phyloP scores from a whole-genome alignment of 2,113 vertebrate genomes.

The Onychostruthus taczanowskii region DNA sequence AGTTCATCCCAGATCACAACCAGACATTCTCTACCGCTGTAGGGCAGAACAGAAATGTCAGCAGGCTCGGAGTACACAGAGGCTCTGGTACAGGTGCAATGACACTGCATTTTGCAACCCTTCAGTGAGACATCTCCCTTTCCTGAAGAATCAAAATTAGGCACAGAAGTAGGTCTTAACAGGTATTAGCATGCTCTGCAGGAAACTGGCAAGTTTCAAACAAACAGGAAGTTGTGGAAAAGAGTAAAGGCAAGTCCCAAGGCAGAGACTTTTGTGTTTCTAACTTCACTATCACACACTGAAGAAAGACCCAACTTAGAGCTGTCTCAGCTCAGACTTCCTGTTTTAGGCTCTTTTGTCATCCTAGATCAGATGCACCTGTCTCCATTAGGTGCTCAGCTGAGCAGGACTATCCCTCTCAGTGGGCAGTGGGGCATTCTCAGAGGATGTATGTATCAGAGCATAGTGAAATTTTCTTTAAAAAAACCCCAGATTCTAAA shows the following conservation, averaged over 20 bases:
- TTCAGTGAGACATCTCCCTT: not conserved
- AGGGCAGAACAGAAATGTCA: not conserved
- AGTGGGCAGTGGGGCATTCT: not conserved
- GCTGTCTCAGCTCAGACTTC: not conserved
- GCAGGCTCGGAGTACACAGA: not conserved
- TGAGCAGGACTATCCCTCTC: not conserved
- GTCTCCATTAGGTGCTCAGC: not conserved
- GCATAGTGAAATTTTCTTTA: not conserved
- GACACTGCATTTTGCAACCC: not conserved
- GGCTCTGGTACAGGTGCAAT: not conserved
- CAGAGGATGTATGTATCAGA: not conserved
- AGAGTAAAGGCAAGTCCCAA: not conserved
- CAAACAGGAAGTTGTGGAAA: not conserved
- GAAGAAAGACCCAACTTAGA: not conserved
- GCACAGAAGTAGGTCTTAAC: not conserved
- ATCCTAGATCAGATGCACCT: not conserved
- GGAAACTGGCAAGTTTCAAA: not conserved
- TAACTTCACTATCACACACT: not conserved
- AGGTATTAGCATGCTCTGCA: not conserved
- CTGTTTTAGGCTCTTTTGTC: not conserved
- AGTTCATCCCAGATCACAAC: not conserved
- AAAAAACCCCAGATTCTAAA: not conserved
- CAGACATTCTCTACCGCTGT: not conserved
- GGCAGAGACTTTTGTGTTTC: not conserved
- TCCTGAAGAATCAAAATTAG: not conserved